Evolutionary conservation across 2,113 vertebrate genomes (phyloP).

Genomic region (Varanus komodoensis): DNA sequence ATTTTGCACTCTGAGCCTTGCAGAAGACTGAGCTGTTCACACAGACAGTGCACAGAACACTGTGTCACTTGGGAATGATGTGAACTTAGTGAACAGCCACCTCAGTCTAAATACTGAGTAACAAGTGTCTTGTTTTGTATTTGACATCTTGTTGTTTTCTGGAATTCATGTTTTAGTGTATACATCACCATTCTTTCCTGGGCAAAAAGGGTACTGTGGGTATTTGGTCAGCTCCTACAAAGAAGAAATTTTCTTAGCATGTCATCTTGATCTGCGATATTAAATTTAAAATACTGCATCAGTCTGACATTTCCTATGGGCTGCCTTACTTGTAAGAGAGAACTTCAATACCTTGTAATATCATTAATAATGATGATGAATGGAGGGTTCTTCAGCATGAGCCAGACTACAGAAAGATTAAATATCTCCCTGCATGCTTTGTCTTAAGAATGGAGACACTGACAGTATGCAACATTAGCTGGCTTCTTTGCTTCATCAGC

Average conservation of each 20-base stretch:
- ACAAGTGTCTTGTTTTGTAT: background rate
- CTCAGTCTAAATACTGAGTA: background rate
- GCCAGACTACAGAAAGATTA: background rate
- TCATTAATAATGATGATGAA: background rate
- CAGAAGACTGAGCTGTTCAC: background rate
- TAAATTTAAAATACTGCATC: background rate
- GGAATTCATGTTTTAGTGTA: background rate
- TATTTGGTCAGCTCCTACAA: background rate
- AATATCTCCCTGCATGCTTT: background rate
- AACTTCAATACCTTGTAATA: background rate
- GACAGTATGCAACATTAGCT: background rate
- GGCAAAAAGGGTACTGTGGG: background rate
- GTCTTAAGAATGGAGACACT: background rate
- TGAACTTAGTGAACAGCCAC: background rate
- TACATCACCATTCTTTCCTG: background rate
- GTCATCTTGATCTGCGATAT: background rate
- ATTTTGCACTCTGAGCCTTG: background rate
- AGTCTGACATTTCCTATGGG: slow-evolving; percentile 8
- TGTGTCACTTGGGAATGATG: background rate
- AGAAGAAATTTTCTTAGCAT: slow-evolving; percentile 15
- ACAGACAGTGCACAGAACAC: fast-evolving
- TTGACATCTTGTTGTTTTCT: background rate
- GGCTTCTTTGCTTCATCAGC: background rate
- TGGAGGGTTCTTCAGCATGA: background rate
- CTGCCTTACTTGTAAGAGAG: background rate